Conservation (phyloP, 2,113 vertebrate species). For the Ancistrus triradiatus region DNA sequence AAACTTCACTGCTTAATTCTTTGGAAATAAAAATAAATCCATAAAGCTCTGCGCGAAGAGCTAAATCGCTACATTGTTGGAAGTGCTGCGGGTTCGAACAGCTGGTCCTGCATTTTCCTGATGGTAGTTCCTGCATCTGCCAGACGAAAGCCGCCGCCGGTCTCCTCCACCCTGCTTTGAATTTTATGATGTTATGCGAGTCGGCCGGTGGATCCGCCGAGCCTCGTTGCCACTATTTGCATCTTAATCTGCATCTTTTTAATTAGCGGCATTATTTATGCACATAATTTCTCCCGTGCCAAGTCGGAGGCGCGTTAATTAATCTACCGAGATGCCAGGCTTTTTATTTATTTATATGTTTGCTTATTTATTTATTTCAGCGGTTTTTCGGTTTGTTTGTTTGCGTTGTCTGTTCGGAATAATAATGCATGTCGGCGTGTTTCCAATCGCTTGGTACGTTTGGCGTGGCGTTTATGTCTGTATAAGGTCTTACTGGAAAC, state of each 20-base stretch:
- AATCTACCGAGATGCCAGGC: constrained; percentile 99
- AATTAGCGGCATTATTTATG: constrained; percentile 99
- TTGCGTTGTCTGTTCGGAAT: constrained; percentile 88
- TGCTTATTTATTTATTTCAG: no score
- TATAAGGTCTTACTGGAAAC: no score
- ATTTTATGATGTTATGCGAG: constrained; percentile 99
- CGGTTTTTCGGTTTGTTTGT: constrained; percentile 99
- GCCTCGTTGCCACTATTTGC: constrained; percentile 99
- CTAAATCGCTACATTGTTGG: no score
- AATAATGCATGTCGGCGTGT: neutral
- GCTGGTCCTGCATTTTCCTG: constrained; percentile 95
- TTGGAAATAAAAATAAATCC: no score
- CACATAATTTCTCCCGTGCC: constrained; percentile 99
- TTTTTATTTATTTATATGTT: constrained; percentile 74
- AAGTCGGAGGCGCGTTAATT: constrained; percentile 99
- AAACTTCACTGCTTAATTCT: no score
- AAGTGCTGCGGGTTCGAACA: constrained; percentile 89
- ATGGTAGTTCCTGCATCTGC: constrained; percentile 99
- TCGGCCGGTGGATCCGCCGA: constrained; percentile 98
- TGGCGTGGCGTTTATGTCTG: no score
- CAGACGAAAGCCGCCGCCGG: constrained; percentile 73
- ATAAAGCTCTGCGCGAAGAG: no score
- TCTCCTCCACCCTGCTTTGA: constrained; percentile 97
- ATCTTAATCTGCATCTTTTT: constrained; percentile 99
- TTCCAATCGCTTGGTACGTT: no score